Evolutionary conservation across 2,113 vertebrate genomes (phyloP).

Genomic region (Mungos mungo): DNA sequence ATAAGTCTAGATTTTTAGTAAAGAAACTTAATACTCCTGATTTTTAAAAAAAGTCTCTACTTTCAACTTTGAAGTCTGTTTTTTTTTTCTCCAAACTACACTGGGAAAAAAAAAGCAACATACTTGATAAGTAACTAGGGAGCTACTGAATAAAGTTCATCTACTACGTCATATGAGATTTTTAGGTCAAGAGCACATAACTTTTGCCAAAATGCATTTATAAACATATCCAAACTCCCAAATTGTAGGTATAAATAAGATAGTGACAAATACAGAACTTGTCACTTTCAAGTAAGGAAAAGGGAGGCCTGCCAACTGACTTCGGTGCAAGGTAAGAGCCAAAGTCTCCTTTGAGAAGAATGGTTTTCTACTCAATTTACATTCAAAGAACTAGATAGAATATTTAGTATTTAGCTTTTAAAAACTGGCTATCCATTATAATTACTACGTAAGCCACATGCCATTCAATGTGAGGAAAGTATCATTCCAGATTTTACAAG

Average conservation of each 20-base stretch:
- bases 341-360: conserved; percentile 32
- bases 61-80: conserved; percentile 50
- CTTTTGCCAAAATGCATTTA: conserved; percentile 41
- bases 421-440: conserved; percentile 35
- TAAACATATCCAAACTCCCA: conserved; percentile 53
- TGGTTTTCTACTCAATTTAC: conserved; percentile 34
- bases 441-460: neutral
- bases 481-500: conserved; percentile 25
- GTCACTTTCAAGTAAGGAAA: conserved; percentile 55
- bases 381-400: conserved; percentile 50
- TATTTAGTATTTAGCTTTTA: conserved; percentile 52
- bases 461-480: neutral
- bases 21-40: conserved; percentile 44
- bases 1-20: conserved; percentile 38
- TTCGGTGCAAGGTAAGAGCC: neutral
- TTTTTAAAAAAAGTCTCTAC: conserved; percentile 42
- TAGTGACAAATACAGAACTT: conserved; percentile 42
- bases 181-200: conserved; percentile 36
- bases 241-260: conserved; percentile 43
- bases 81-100: conserved; percentile 30
- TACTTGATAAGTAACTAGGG: conserved; percentile 25
- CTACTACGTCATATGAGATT: conserved; percentile 10
- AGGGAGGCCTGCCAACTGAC: neutral
- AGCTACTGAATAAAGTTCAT: conserved; percentile 18
- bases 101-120: neutral